Base-by-base conservation (phyloP, 2,888 invertebrate species). In the Sericinus montela region DNA sequence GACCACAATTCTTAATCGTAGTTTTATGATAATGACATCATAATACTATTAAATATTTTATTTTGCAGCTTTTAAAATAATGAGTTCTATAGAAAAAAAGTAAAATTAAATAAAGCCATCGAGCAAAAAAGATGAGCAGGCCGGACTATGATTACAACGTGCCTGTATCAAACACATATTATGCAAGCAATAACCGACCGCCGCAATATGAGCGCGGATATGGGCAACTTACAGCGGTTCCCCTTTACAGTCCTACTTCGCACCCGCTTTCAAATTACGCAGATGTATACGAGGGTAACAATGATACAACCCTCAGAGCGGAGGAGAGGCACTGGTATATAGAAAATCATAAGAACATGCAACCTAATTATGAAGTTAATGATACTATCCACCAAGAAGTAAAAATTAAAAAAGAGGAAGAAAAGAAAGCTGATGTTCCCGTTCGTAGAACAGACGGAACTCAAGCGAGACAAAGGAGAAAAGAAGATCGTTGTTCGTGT, bases 311-410 rank as follows among this genome's bases (percentile, higher is more conserved):
- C 25, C 81, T 89, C 23, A 67, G 89, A 61, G 89, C 89, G 1
- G 89, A 89, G 59, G 89, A 89, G 57, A 73, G 87, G 51, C 85
- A 89, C 54, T 89, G 89, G 89, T 89, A 89, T 54, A 81, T 89
- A 80, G 89, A 89, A 58, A 88, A 89, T 54, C 89, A 89, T 59
- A 89, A 88, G 62, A 88, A 75, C 56, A 60, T 88, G 58, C 85
- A 87, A 60, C 75, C 83, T 0, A 80, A 56, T 59, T 84, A 79
- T 64, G 81, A 80, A 51, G 65, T 76, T 48, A 72, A 76, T 53
- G 87, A 87, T 47, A 64, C 71, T 55, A 61, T 80, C 57, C 73
- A 83, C 63, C 85, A 86, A 70, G 88, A 88, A 71, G 82, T 73
- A 69, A 89, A 89, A 77, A 72, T 78, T 77, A 88, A 81, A 63